Base-by-base conservation (phyloP, 2,888 invertebrate genomes). In the Drosophila diplacantha region DNA sequence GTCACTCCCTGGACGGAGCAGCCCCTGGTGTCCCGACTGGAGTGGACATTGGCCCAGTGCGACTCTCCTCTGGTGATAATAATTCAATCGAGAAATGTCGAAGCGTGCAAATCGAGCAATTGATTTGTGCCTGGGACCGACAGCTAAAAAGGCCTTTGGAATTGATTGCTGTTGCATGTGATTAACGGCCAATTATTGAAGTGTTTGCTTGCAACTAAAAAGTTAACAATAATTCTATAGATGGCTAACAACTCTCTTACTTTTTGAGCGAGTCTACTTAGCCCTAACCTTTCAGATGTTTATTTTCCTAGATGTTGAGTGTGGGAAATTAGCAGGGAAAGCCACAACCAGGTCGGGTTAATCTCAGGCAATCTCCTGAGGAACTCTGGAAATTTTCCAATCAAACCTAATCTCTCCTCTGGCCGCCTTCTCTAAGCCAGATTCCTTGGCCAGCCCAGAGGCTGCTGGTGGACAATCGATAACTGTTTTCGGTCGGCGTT, bases 21-120 rank as follows among this genome's bases (percentile, higher is more conserved):
- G 68, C 44, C 74, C 52, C 51, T 54, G 47, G 62, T 59, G 58
- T 57, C 54, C 55, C 37, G 20, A 38, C 12, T 38, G 38, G 20
- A 38, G 55, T 54, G 58, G 54, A 52, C 51, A 41, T 58, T 51
- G 54, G 58, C 50, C 55, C 47, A 73, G 44, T 62, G 59, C 64
- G 38, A 60, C 56, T 35, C 52, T 61, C 58, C 56, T 35, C 52
- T 61, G 69, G 71, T 56, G 75, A 78, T 78, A 78, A 78, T 84
- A 83, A 79, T 79, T 83, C 79, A 83, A 83, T 79, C 80, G 82
- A 71, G 80, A 68, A 82, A 77, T 82, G 80, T 82, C 80, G 80
- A 82, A 69, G 82, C 84, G 82, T 79, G 84, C 84, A 83, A 83
- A 79, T 74, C 69, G 69, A 38, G 20, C 72, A 58, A 70, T 73